A percentile compares a stretch with the other conserved stretches of the same genome.
phyloP scores from a whole-genome alignment of 2,797 vertebrate genomes.

The Sternarchorhynchus goeldii region DNA sequence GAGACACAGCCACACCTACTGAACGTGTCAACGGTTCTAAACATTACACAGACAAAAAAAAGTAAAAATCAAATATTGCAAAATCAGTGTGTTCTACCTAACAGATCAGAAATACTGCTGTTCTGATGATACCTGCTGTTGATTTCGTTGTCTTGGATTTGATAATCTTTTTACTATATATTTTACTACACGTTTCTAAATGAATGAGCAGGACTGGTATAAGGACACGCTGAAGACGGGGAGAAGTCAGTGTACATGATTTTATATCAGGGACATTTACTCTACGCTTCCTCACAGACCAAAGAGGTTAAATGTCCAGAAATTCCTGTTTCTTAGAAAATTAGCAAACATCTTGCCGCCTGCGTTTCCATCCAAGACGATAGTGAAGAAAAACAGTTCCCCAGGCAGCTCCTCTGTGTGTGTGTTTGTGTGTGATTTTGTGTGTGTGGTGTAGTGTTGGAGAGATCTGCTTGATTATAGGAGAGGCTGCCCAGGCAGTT shows the following conservation, averaged over 20 bases:
- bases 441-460: constrained; percentile 45
- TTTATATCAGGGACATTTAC: not conserved
- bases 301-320: not conserved
- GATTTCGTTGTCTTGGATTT: not conserved
- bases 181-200: not conserved
- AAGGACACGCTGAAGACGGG: too few species aligned
- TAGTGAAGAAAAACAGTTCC: constrained; percentile 14
- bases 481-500: constrained; percentile 67
- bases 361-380: not conserved
- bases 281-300: not conserved
- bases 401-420: not conserved
- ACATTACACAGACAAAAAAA: not conserved
- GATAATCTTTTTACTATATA: not conserved
- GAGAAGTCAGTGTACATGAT: too few species aligned
- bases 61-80: not conserved
- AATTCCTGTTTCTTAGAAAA: not conserved
- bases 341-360: constrained; percentile 17
- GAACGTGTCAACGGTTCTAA: not conserved
- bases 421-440: too few species aligned
- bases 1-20: not conserved
- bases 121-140: not conserved
- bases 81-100: not conserved
- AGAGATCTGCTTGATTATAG: constrained; percentile 70
- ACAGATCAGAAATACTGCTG: constrained; percentile 4
- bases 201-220: not conserved